phyloP scores from a whole-genome alignment of 2,113 vertebrate species.

The Channa argus region DNA sequence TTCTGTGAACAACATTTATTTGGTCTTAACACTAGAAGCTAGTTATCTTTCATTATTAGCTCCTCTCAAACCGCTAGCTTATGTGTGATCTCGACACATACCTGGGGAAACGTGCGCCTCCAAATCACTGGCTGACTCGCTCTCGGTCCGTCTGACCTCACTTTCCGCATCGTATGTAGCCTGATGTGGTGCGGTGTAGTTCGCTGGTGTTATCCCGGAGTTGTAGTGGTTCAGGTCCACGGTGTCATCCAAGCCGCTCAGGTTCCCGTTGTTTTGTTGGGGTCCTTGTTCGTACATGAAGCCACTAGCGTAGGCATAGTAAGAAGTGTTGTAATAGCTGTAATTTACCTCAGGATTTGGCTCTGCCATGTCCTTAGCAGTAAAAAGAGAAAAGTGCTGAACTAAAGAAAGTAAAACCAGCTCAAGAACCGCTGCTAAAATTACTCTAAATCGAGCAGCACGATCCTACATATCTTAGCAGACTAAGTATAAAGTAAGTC shows the following conservation, averaged over 20 bases:
- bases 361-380: constrained; percentile 71
- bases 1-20: no score
- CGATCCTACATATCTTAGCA: rapidly evolving
- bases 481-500: not conserved
- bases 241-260: constrained; percentile 59
- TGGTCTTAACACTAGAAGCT: no score
- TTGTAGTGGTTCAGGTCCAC: constrained; percentile 50
- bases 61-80: not conserved
- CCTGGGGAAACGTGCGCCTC: constrained; percentile 76
- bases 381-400: not conserved
- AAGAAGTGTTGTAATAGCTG: constrained; percentile 72
- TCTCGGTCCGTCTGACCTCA: constrained; percentile 45
- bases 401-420: rapidly evolving
- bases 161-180: not conserved
- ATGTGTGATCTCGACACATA: not conserved
- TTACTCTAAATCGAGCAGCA: not conserved
- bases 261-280: constrained; percentile 64
- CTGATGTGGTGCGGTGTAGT: constrained; percentile 21
- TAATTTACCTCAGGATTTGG: constrained; percentile 78
- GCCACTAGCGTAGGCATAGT: constrained; percentile 78
- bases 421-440: not conserved
- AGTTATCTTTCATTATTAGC: no score
- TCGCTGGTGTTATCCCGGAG: constrained; percentile 26
- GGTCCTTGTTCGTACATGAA: constrained; percentile 70
- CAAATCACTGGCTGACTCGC: constrained; percentile 72